These are phyloP conservation scores for Melolontha melolontha DNA, from an alignment of 2,888 invertebrate species.

Conservation along the genomic window DNA sequence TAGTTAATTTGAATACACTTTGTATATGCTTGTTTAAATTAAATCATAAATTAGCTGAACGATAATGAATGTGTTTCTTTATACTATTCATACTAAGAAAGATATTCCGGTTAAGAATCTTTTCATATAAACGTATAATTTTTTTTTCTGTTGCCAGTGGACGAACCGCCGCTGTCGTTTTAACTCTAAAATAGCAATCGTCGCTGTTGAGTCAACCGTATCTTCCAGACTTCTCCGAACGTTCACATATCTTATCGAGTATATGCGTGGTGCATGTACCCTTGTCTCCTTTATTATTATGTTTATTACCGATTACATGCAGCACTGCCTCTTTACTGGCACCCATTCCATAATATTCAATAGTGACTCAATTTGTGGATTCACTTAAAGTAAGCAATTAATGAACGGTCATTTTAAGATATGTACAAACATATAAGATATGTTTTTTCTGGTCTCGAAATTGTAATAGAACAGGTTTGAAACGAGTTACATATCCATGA, in stretches of 20 bases:
- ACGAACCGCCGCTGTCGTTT: neutral
- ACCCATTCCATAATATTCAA: conserved; percentile 21
- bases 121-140: neutral
- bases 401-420: conserved; percentile 15
- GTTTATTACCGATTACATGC: conserved; percentile 39
- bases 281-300: conserved; percentile 38
- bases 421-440: neutral
- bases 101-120: no score
- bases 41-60: no score
- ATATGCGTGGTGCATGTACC: conserved; percentile 27
- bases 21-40: no score
- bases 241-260: conserved; percentile 34
- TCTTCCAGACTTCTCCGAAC: conserved; percentile 8
- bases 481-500: conserved; percentile 2
- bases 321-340: conserved; percentile 16
- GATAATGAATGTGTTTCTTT: no score
- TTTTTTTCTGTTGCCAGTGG: conserved; percentile 1
- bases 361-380: conserved; percentile 34
- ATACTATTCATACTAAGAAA: no score
- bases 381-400: conserved; percentile 12
- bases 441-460: neutral
- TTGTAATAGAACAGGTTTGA: conserved; percentile 26
- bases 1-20: no score
- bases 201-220: conserved; percentile 7
- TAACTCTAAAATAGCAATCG: conserved; percentile 16